Evolutionary conservation across 2,888 invertebrate genomes (phyloP).

Genomic region (Germaria angustata): DNA sequence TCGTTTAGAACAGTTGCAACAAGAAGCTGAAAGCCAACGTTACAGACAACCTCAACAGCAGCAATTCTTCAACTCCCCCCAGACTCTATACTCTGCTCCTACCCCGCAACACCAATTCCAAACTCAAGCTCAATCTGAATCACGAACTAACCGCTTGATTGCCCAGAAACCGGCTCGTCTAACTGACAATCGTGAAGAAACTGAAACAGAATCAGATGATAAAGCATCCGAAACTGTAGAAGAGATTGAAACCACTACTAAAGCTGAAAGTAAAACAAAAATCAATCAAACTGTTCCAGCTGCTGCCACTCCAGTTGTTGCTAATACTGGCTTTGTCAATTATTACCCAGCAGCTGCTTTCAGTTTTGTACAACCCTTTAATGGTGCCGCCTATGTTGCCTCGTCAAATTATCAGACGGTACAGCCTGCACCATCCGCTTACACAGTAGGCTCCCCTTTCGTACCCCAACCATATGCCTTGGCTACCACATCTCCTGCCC

Average conservation of each 20-base stretch:
- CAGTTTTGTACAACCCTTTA: constrained; percentile 72
- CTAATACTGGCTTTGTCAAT: constrained; percentile 59
- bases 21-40: not conserved
- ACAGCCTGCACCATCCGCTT: constrained; percentile 48
- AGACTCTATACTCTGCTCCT: constrained; percentile 1
- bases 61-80: constrained; percentile 8
- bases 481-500: constrained; percentile 55
- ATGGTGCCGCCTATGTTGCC: constrained; percentile 7
- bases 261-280: constrained; percentile 1
- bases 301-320: constrained; percentile 3
- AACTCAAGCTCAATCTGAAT: constrained; percentile 37
- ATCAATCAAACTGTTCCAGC: constrained; percentile 32
- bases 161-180: constrained; percentile 67
- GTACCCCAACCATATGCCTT: constrained; percentile 44
- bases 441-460: constrained; percentile 51
- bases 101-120: not conserved
- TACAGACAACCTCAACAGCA: constrained; percentile 19
- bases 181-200: constrained; percentile 69
- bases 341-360: constrained; percentile 74
- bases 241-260: constrained; percentile 52
- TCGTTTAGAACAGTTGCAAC: constrained; percentile 10
- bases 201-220: constrained; percentile 72
- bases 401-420: constrained; percentile 23
- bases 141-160: constrained; percentile 32
- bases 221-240: constrained; percentile 52